These are phyloP conservation scores for Oscheius sp. DNA, from an alignment of 1,140 invertebrate genomes.

Conservation along the genomic window DNA sequence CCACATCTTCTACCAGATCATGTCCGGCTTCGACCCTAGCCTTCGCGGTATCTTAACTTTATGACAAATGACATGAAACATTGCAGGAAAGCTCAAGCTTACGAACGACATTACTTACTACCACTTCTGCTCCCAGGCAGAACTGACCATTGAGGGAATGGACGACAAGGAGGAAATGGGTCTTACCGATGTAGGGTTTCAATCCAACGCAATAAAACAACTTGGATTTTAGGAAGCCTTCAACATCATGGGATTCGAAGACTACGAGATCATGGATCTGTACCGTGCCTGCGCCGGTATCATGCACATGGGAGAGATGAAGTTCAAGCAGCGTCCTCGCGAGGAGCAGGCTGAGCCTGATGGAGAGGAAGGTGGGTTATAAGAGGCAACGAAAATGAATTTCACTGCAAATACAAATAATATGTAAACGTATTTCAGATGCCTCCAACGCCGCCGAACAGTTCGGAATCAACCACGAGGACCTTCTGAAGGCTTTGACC, in stretches of 20 bases:
- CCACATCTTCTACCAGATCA: constrained; percentile 99
- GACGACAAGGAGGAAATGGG: constrained; percentile 93
- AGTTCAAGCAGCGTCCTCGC: constrained; percentile 99
- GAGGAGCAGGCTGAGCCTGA: constrained; percentile 99
- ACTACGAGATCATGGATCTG: constrained; percentile 88
- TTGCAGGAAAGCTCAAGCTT: constrained; percentile 56
- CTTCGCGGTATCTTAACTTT: too few relatives aligned
- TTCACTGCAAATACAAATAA: background rate
- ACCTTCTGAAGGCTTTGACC: constrained; percentile 67
- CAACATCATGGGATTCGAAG: constrained; percentile 92
- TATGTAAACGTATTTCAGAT: constrained; percentile 43
- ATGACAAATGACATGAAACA: constrained; percentile 10
- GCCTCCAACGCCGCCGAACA: constrained; percentile 67
- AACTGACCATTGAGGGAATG: constrained; percentile 89
- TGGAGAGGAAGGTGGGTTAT: constrained; percentile 72
- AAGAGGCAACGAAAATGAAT: constrained; percentile 20
- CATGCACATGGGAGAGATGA: constrained; percentile 88
- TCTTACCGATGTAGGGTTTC: constrained; percentile 68
- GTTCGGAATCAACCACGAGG: constrained; percentile 67
- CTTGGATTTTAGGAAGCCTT: constrained; percentile 79
- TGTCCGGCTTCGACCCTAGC: constrained; percentile 83
- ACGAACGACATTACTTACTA: constrained; percentile 58
- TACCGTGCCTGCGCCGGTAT: constrained; percentile 94
- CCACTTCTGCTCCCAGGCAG: constrained; percentile 88
- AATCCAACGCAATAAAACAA: background rate